A percentile compares a stretch with the other conserved stretches of the same genome.
Evolutionary conservation across 2,113 vertebrate genomes (phyloP).

Genomic region (Capra hircus): DNA sequence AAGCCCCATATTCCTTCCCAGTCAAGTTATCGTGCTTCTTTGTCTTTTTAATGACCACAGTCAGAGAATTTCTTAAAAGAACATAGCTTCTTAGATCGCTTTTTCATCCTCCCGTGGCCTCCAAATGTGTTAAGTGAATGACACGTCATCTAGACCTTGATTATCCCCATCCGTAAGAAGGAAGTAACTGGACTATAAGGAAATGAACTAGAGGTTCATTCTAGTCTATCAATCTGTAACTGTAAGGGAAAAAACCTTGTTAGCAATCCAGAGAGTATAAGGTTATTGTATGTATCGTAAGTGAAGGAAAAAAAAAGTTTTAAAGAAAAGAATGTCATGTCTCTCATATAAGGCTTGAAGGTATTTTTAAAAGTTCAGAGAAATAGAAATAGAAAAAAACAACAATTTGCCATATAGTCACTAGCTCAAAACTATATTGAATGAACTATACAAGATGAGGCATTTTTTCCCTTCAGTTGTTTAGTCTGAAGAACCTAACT

Average conservation of each 20-base stretch:
- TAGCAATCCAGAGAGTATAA: background rate
- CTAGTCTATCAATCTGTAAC: background rate
- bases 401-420: background rate
- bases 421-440: background rate
- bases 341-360: background rate
- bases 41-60: background rate
- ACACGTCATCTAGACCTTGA: background rate
- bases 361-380: background rate
- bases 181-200: background rate
- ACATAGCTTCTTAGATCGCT: background rate
- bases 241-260: background rate
- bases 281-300: accelerated
- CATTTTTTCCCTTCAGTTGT: background rate
- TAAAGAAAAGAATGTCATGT: background rate
- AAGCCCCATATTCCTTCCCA: background rate
- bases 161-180: background rate
- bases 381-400: background rate
- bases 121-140: background rate
- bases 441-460: background rate
- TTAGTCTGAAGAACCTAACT: background rate
- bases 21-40: background rate
- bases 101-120: background rate
- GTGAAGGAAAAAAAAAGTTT: background rate
- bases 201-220: background rate
- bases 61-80: background rate